phyloP scores from a whole-genome alignment of 2,888 invertebrate genomes.

The Nudaria mundana region DNA sequence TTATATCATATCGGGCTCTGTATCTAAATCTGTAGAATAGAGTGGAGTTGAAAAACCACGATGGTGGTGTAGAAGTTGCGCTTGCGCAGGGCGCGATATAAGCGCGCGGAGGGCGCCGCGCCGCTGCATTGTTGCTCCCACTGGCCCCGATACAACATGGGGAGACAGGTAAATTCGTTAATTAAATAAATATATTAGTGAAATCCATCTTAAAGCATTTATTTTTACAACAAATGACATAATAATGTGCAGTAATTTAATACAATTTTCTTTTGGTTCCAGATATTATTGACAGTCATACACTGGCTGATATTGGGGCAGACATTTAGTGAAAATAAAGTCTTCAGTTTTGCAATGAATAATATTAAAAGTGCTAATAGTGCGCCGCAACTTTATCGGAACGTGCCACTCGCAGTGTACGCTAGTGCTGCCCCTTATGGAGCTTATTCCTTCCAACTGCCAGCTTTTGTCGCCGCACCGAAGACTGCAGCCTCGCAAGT shows the following conservation, averaged over 20 bases:
- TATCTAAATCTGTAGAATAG: slow-evolving; percentile 26
- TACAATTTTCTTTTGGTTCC: slow-evolving; percentile 35
- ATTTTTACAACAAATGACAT: too few relatives aligned
- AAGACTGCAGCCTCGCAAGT: slow-evolving; percentile 44
- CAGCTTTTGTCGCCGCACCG: slow-evolving; percentile 44
- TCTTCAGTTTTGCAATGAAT: slow-evolving; percentile 34
- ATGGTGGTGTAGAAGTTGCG: slow-evolving; percentile 31
- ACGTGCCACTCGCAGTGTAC: slow-evolving; percentile 56
- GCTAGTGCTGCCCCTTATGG: slow-evolving; percentile 64
- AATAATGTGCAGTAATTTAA: slow-evolving; percentile 3
- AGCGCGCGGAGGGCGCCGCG: slow-evolving; percentile 51
- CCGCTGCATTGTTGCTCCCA: slow-evolving; percentile 61
- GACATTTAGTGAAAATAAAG: slow-evolving; percentile 39
- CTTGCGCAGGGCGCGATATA: slow-evolving; percentile 53
- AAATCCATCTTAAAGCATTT: too few relatives aligned
- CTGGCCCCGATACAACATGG: slow-evolving; percentile 59
- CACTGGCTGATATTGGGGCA: slow-evolving; percentile 53
- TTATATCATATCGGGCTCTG: slow-evolving; percentile 43
- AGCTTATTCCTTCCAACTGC: slow-evolving; percentile 60
- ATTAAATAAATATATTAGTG: slow-evolving; percentile 6
- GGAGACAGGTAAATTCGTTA: slow-evolving; percentile 61
- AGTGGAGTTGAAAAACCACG: slow-evolving; percentile 37
- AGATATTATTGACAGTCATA: slow-evolving; percentile 54
- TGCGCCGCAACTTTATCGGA: slow-evolving; percentile 58
- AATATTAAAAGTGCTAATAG: slow-evolving; percentile 60